Percentiles rank a stretch among this genome's conserved stretches.
These are phyloP conservation scores for Zhuqinia jingwanae DNA, from an alignment of 2,888 invertebrate genomes.

Conservation along the genomic window DNA sequence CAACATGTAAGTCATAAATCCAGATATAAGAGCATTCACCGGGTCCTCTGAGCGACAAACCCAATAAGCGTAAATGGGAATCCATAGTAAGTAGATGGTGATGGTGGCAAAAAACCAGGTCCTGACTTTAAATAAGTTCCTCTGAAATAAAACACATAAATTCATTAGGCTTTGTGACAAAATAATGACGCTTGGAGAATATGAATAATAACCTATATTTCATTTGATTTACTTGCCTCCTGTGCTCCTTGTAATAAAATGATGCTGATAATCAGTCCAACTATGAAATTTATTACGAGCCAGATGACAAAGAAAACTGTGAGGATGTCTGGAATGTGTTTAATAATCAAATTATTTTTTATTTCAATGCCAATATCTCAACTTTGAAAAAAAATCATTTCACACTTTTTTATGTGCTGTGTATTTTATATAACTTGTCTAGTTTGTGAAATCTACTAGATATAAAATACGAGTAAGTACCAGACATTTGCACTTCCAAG, in stretches of 20 bases:
- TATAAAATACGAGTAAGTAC: constrained; percentile 23
- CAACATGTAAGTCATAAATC: constrained; percentile 69
- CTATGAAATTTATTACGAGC: constrained; percentile 64
- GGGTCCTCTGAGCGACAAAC: constrained; percentile 66
- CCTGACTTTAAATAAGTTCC: constrained; percentile 71
- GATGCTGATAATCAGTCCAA: constrained; percentile 65
- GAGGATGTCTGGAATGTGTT: constrained; percentile 49
- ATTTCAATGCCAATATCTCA: no score
- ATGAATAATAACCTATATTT: no score
- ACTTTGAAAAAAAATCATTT: background rate
- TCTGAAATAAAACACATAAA: constrained; percentile 48
- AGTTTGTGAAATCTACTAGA: background rate
- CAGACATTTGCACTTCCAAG: constrained; percentile 42
- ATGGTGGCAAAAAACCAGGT: constrained; percentile 70
- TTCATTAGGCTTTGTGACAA: no score
- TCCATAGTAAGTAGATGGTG: constrained; percentile 69
- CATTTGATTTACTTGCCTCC: constrained; percentile 69
- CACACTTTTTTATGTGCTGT: no score
- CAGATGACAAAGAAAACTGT: constrained; percentile 63
- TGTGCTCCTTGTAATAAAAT: constrained; percentile 72
- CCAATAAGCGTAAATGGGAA: constrained; percentile 69
- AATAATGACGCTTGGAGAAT: no score
- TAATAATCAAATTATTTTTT: constrained; percentile 19
- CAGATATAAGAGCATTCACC: constrained; percentile 54
- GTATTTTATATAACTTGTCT: background rate